Conservation (phyloP, 2,797 vertebrate genomes). For the Distichodus sexfasciatus region DNA sequence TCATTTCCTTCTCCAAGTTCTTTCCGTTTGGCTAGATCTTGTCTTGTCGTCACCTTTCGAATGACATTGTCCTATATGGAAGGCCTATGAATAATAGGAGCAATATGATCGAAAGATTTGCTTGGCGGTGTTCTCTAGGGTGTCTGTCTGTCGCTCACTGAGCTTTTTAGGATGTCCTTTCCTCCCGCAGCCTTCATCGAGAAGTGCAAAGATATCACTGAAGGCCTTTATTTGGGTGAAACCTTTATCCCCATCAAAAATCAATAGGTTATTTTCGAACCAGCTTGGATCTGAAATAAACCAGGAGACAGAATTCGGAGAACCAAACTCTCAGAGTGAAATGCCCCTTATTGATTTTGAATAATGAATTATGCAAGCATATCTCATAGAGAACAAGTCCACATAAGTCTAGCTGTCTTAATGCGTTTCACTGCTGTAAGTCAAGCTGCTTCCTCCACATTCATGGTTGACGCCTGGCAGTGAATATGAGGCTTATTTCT, state of each 20-base stretch:
- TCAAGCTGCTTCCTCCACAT: constrained; percentile 31
- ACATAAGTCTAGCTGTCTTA: constrained; percentile 42
- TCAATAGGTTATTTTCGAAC: constrained; percentile 58
- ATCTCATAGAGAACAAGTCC: constrained; percentile 45
- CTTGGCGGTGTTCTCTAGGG: constrained; percentile 32
- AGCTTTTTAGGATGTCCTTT: constrained; percentile 44
- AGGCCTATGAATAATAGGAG: constrained; percentile 33
- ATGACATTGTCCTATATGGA: constrained; percentile 28
- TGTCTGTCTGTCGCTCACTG: constrained; percentile 26
- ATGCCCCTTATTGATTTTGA: constrained; percentile 49
- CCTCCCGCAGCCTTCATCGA: constrained; percentile 28
- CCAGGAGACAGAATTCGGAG: constrained; percentile 44
- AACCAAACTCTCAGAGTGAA: constrained; percentile 46
- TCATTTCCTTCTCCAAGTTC: constrained; percentile 5
- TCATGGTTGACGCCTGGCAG: constrained; percentile 28
- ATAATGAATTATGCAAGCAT: constrained; percentile 58
- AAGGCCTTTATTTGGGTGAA: constrained; percentile 48
- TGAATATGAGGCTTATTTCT: constrained; percentile 9
- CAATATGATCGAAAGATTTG: constrained; percentile 37
- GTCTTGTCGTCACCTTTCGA: constrained; percentile 19
- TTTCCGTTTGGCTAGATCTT: constrained; percentile 31
- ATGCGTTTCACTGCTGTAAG: constrained; percentile 42
- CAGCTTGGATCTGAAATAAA: constrained; percentile 50
- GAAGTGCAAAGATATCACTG: constrained; percentile 39
- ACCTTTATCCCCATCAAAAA: constrained; percentile 57